Base-by-base conservation (phyloP, 2,888 invertebrate species). In the Metopia argyrocephala region DNA sequence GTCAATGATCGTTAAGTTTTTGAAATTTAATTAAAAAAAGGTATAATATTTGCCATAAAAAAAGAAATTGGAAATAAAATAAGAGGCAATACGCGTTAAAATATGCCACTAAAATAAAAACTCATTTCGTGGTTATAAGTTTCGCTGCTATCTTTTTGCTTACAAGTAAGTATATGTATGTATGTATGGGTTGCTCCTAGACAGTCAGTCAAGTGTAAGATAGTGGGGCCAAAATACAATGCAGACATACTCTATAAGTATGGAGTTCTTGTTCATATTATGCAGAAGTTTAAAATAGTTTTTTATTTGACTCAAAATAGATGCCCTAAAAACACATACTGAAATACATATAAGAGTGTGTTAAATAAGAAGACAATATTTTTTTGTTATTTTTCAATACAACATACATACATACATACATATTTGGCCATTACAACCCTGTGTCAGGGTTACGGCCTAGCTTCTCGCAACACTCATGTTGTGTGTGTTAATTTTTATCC, bases 1-100 rank as follows among this genome's bases (percentile, higher is more conserved):
- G 76, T 73, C 65, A 74, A 76, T 69, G 59, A 76, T 65, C 54
- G 69, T 78, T 76, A 68, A 62, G 56, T 54, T 70, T 12, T 70
- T 59, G 4, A 28, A 75, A 71, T 48, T 48, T 61, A 66, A 38
- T 54, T 28, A 57, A 69, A 66, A 48, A 64, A 65, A 57, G 23
- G n/a, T 2, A 31, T 31, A 38, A 2, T 38, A 3, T 38, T 38
- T 38, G 38, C 38, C 38, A 38, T 15, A 38, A 25, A 52, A 65
- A 28, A 50, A 15, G 28, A 75, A 61, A 66, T 52, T 45, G 52
- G 61, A 75, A 75, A 38, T 68, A 52, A 68, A 68, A 54, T 46
- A 54, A 68, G 9, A 27, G n/a, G 21, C 21, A 50, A 68, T 66
- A 62, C 27, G 56, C 50, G 68, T 68, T 70, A 31, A 82, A 61